Conservation (phyloP, 1,140 invertebrate genomes). For the Leptestheria dahalacensis region DNA sequence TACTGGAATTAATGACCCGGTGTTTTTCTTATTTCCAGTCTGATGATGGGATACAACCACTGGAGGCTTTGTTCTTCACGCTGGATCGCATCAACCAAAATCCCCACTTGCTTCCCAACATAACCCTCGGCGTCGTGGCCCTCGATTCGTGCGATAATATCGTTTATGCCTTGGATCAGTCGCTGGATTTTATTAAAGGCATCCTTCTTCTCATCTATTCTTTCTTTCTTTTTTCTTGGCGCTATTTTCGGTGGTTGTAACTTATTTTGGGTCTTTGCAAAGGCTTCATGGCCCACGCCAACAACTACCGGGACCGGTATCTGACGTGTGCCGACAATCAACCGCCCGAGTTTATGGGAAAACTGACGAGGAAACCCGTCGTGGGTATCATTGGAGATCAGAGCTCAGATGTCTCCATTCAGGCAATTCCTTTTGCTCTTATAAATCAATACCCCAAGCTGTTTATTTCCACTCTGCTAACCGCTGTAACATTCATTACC, state of each 20-base stretch:
- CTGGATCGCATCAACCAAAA: constrained; percentile 36
- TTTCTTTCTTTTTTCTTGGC: neutral
- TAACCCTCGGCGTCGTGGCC: constrained; percentile 34
- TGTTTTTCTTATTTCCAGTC: constrained; percentile 22
- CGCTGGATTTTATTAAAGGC: constrained; percentile 40
- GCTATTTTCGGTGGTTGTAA: no score
- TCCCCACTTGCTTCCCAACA: constrained; percentile 32
- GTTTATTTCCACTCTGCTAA: no score
- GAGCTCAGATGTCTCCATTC: constrained; percentile 38
- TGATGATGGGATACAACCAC: constrained; percentile 37
- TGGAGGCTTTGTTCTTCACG: constrained; percentile 40
- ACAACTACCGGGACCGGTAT: constrained; percentile 31
- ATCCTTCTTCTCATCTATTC: neutral
- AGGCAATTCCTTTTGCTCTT: constrained; percentile 26
- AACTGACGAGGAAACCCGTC: constrained; percentile 27
- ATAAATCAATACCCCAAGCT: no score
- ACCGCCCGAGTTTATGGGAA: constrained; percentile 27
- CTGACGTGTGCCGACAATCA: constrained; percentile 33
- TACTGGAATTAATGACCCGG: neutral
- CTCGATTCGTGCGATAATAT: constrained; percentile 39
- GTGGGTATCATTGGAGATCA: constrained; percentile 39
- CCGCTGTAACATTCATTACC: no score
- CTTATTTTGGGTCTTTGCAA: constrained; percentile 1
- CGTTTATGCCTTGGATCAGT: constrained; percentile 34
- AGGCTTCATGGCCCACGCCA: constrained; percentile 36